These are phyloP conservation scores for Brassicogethes aeneus DNA, from an alignment of 2,888 invertebrate genomes.

Conservation along the genomic window DNA sequence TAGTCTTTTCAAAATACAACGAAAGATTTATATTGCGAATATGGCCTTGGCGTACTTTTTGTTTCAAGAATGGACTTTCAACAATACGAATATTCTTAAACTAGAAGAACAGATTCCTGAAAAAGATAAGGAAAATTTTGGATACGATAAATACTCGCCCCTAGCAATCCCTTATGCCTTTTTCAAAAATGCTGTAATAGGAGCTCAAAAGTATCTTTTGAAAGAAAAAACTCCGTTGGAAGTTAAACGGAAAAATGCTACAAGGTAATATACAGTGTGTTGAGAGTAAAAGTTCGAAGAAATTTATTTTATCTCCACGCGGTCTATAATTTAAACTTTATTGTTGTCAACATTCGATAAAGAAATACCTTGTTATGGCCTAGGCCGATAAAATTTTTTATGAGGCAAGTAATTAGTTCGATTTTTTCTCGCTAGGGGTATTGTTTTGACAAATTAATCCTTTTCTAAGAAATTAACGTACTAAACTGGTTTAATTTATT, in stretches of 20 bases:
- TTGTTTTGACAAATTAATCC: too few relatives aligned
- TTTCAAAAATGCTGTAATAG: conserved; percentile 48
- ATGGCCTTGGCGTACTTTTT: conserved; percentile 65
- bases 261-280: conserved; percentile 39
- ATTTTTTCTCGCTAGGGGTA: too few relatives aligned
- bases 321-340: too few relatives aligned
- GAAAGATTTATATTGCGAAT: conserved; percentile 70
- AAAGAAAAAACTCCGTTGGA: conserved; percentile 48
- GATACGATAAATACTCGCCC: conserved; percentile 44
- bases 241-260: conserved; percentile 43
- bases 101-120: conserved; percentile 45
- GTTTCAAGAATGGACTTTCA: conserved; percentile 68
- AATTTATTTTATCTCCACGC: too few relatives aligned
- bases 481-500: too few relatives aligned
- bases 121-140: conserved; percentile 48
- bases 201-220: conserved; percentile 56
- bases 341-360: too few relatives aligned
- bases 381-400: too few relatives aligned
- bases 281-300: too few relatives aligned
- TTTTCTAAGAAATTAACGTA: too few relatives aligned
- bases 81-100: conserved; percentile 50
- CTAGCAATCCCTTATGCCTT: conserved; percentile 44
- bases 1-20: conserved; percentile 72
- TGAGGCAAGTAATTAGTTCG: too few relatives aligned
- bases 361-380: too few relatives aligned